Base-by-base conservation (phyloP, 2,888 invertebrate genomes). In the Netelia virgata region DNA sequence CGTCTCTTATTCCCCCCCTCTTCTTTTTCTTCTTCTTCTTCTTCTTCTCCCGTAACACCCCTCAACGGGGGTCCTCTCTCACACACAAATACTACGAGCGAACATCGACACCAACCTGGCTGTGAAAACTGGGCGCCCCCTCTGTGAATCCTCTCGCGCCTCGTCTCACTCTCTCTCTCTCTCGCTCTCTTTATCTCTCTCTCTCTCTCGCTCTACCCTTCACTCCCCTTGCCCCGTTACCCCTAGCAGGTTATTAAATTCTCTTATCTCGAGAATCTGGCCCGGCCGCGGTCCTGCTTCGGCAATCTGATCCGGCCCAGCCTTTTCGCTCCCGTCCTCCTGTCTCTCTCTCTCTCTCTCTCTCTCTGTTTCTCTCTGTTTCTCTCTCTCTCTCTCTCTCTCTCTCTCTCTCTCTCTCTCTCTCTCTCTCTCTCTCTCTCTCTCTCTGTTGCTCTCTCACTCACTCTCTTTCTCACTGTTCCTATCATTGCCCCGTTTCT, bases 211-310 rank as follows among this genome's bases (percentile, higher is more conserved):
- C 87, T 80, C 85, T 72, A 85, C 85, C 76, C 83, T 81, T 64
- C 47, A 61, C 28, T 69, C 73, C 23, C 14, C 64, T 76, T 72
- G 80, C 70, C 50, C 28, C 50, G 57, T 20, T 66, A 9, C 74
- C 75, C 88, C 89, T 90, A 90, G 91, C 92, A 92, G 92, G 92
- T 93, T 93, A 93, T 93, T 93, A 93, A 93, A 93, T 93, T 93
- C 91, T 91, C 90, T 88, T 93, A 93, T 93, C 93, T 88, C 89
- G 89, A 90, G 88, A 90, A 93, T 93, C 93, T 93, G 89, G 89
- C 90, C 91, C 89, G 91, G 90, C 89, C 86, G 78, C 89, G 91
- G 91, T 91, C 92, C 91, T 90, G 90, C 91, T 86, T 86, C 86
- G 72, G 78, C 83, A 91, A 92, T 92, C 91, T 90, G 91, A 92